Percentiles rank a stretch among this genome's conserved stretches.
These are phyloP conservation scores for Maccullochella peelii DNA, from an alignment of 2,113 vertebrate genomes.

Conservation along the genomic window DNA sequence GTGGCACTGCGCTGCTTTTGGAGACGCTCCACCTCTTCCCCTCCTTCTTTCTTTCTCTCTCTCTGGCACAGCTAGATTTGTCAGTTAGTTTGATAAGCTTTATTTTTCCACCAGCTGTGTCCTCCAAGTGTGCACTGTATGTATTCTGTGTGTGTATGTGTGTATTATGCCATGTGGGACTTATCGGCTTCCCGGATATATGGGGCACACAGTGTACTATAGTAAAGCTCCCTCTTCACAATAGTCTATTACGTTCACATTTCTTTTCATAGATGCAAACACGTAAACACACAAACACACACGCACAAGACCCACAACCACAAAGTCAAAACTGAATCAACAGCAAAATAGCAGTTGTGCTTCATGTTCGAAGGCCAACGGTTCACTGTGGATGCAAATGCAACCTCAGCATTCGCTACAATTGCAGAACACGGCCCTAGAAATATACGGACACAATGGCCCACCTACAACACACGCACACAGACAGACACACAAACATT, in stretches of 20 bases:
- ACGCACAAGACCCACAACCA: not conserved
- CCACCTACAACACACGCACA: slow-evolving; percentile 11
- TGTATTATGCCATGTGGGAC: slow-evolving; percentile 33
- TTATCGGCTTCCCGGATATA: slow-evolving; percentile 37
- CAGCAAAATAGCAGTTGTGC: slow-evolving; percentile 24
- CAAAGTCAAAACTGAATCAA: slow-evolving; percentile 23
- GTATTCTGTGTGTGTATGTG: slow-evolving; percentile 42
- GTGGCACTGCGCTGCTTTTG: slow-evolving; percentile 12
- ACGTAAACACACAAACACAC: not conserved
- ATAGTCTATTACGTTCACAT: slow-evolving; percentile 14
- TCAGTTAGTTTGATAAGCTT: slow-evolving; percentile 53
- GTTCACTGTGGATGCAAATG: slow-evolving; percentile 42
- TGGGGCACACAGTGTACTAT: slow-evolving; percentile 42
- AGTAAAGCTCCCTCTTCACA: slow-evolving; percentile 18
- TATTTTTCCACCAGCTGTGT: slow-evolving; percentile 62
- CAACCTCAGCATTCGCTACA: slow-evolving; percentile 42
- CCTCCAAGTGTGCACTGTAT: slow-evolving; percentile 41
- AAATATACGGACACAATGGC: slow-evolving; percentile 46
- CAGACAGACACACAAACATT: slow-evolving; percentile 35
- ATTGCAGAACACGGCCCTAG: slow-evolving; percentile 13
- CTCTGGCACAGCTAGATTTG: slow-evolving; percentile 30
- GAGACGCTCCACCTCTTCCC: slow-evolving; percentile 18
- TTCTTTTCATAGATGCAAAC: slow-evolving; percentile 7
- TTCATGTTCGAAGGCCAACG: slow-evolving; percentile 25
- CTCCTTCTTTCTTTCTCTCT: not conserved